Percentiles rank a stretch among this genome's conserved stretches.
Evolutionary conservation across 92 coral and sea anemone genomes (phyloP).

Genomic region (Virgularia gustaviana): DNA sequence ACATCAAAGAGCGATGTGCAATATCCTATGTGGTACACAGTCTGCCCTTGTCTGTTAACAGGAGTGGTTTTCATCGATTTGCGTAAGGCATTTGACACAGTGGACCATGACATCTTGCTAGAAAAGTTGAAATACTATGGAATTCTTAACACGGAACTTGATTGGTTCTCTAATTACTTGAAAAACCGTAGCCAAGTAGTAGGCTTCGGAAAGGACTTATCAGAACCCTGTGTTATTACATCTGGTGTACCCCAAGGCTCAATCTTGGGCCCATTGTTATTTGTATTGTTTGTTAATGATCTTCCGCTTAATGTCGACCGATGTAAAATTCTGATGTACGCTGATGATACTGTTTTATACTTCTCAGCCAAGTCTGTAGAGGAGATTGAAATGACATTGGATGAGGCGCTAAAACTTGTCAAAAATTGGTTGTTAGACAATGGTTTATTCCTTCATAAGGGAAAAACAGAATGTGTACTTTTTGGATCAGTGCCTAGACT

Average conservation of each 20-base stretch:
- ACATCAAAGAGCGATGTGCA: constrained; percentile 38
- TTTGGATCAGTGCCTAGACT: constrained; percentile 45
- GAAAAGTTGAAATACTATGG: constrained; percentile 44
- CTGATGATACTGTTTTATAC: constrained; percentile 41
- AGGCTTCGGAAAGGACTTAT: constrained; percentile 19
- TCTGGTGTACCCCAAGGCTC: constrained; percentile 54
- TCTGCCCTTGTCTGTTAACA: no score
- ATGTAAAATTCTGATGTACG: constrained; percentile 25
- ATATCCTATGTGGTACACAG: constrained; percentile 31
- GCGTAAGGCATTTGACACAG: constrained; percentile 47
- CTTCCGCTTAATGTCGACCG: constrained; percentile 19
- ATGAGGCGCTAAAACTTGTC: neutral
- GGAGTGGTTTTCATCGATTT: constrained; percentile 42
- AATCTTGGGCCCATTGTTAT: constrained; percentile 52
- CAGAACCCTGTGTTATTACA: constrained; percentile 22
- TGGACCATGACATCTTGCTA: constrained; percentile 45
- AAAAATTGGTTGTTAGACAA: neutral
- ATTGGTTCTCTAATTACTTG: constrained; percentile 48
- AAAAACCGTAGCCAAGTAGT: constrained; percentile 37
- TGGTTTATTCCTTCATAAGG: neutral
- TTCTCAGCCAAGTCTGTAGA: neutral
- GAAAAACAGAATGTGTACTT: constrained; percentile 22
- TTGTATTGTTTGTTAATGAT: constrained; percentile 43
- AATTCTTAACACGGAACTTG: constrained; percentile 9
- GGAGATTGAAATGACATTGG: neutral